Conservation (phyloP, 2,888 invertebrate species). For the Mellilla xanthometata region DNA sequence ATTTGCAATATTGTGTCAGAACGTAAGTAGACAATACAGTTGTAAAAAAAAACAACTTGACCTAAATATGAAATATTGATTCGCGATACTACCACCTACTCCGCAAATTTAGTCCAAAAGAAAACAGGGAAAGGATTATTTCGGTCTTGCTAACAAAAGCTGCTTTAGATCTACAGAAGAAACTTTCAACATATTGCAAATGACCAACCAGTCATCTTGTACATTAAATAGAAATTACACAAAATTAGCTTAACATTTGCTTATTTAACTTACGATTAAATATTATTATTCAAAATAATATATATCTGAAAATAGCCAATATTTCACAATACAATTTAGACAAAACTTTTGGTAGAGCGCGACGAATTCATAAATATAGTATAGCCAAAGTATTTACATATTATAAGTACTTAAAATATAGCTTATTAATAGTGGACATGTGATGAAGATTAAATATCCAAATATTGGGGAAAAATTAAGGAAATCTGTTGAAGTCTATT, state of each 20-base stretch:
- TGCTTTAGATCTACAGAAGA: too few species aligned
- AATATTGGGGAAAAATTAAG: slow-evolving; percentile 27
- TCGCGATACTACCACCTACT: too few species aligned
- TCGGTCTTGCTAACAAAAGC: too few species aligned
- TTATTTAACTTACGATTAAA: slow-evolving; percentile 38
- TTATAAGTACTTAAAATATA: slow-evolving; percentile 43
- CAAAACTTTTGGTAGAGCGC: slow-evolving; percentile 53
- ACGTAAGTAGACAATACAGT: too few species aligned
- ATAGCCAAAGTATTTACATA: slow-evolving; percentile 56
- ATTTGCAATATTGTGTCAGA: too few species aligned
- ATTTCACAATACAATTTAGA: slow-evolving; percentile 50
- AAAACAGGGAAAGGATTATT: too few species aligned
- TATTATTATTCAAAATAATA: slow-evolving; percentile 41
- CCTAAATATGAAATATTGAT: too few species aligned
- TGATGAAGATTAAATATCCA: slow-evolving; percentile 53
- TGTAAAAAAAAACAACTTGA: too few species aligned
- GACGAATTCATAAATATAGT: slow-evolving; percentile 43
- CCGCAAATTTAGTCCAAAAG: too few species aligned
- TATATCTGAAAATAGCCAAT: slow-evolving; percentile 59
- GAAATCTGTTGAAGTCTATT: too few species aligned
- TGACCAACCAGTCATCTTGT: neutral
- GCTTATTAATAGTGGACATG: slow-evolving; percentile 62
- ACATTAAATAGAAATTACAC: slow-evolving; percentile 41
- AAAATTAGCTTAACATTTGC: slow-evolving; percentile 30
- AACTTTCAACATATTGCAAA: too few species aligned